phyloP scores from a whole-genome alignment of 1,140 invertebrate species.

The Cyclargus thomasi region DNA sequence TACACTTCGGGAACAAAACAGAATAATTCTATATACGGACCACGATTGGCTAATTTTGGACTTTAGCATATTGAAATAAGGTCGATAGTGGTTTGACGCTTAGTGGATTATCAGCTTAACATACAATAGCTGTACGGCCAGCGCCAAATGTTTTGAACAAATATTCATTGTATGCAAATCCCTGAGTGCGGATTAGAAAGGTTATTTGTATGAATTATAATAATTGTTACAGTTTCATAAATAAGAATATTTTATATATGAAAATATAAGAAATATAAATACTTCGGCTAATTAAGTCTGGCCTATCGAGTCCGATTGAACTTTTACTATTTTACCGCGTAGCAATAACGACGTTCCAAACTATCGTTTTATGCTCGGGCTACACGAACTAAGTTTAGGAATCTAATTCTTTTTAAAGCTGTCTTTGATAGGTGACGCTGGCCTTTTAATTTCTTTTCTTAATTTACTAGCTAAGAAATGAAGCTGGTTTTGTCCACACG shows the following conservation, averaged over 20 bases:
- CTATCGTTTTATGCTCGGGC: no score
- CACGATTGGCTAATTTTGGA: conserved; percentile 14
- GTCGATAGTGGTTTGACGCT: conserved; percentile 24
- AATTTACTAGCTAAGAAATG: no score
- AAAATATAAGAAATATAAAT: background rate
- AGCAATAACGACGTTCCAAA: no score
- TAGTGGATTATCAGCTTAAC: conserved; percentile 26
- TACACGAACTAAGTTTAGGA: no score
- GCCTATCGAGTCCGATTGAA: no score
- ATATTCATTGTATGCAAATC: conserved; percentile 43
- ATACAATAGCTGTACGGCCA: conserved; percentile 30
- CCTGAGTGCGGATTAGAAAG: conserved; percentile 32
- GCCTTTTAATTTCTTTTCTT: no score
- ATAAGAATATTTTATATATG: background rate
- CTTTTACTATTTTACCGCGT: no score
- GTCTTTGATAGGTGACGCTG: no score
- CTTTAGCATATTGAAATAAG: conserved; percentile 17
- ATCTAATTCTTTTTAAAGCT: no score
- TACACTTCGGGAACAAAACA: conserved; percentile 34
- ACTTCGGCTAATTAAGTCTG: no score
- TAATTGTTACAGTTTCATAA: conserved; percentile 17
- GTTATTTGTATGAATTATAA: conserved; percentile 32
- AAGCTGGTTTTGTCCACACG: no score
- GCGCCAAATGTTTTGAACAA: conserved; percentile 42
- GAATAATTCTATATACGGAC: conserved; percentile 27